These are phyloP conservation scores for Drosophila mayaguana DNA, from an alignment of 2,888 invertebrate genomes.

Conservation along the genomic window DNA sequence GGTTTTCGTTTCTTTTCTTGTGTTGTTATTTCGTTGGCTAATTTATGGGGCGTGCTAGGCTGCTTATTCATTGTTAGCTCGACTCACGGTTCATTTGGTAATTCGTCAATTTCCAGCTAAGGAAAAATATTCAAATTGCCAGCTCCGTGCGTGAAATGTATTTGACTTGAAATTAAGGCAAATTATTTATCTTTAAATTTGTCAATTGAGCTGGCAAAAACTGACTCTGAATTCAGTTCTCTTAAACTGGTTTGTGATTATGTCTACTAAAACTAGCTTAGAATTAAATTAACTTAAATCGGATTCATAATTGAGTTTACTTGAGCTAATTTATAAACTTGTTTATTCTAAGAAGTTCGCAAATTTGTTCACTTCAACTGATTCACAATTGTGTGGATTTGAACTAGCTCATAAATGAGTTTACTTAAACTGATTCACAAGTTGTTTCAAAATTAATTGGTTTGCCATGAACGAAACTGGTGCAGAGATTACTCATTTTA, in stretches of 20 bases:
- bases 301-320: not conserved
- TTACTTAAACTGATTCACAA: not conserved
- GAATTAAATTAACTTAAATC: not conserved
- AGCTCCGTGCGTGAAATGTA: not conserved
- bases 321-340: not conserved
- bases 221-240: not conserved
- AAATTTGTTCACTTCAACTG: too few species aligned
- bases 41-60: constrained; percentile 35
- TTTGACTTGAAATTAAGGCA: not conserved
- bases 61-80: constrained; percentile 25
- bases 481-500: too few species aligned
- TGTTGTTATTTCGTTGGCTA: not conserved
- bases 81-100: constrained; percentile 44
- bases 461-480: not conserved
- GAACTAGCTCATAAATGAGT: not conserved
- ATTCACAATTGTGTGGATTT: not conserved
- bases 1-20: not conserved
- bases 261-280: not conserved
- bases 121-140: constrained; percentile 6
- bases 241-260: not conserved
- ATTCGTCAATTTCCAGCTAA: constrained; percentile 34
- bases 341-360: too few species aligned
- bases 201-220: not conserved
- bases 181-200: not conserved
- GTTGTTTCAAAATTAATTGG: too few species aligned